phyloP scores from a whole-genome alignment of 2,797 vertebrate genomes.

The Synaphobranchus kaupii region DNA sequence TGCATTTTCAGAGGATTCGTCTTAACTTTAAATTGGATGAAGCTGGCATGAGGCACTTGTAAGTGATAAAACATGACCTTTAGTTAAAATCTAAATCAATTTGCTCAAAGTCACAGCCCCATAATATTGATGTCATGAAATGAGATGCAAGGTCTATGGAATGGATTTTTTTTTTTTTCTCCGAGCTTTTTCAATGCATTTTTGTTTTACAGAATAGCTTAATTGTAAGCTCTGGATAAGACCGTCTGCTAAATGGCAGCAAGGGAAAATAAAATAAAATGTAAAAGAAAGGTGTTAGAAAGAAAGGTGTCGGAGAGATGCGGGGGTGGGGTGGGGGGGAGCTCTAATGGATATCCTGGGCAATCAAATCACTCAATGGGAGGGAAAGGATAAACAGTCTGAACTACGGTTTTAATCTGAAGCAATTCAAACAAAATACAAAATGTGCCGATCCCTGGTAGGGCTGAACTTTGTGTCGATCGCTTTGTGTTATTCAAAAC shows the following conservation, averaged over 20 bases:
- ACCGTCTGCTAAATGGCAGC: background rate
- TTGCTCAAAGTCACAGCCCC: slow-evolving; percentile 61
- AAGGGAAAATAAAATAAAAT: background rate
- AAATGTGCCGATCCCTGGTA: background rate
- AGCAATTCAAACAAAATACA: slow-evolving; percentile 27
- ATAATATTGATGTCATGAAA: slow-evolving; percentile 58
- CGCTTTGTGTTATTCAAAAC: slow-evolving; percentile 31
- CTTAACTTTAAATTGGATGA: slow-evolving; percentile 51
- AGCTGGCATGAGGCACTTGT: slow-evolving; percentile 44
- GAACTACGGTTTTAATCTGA: slow-evolving; percentile 20
- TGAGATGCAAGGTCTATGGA: slow-evolving; percentile 32
- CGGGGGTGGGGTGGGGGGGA: background rate
- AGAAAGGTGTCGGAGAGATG: slow-evolving; percentile 31
- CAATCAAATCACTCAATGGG: slow-evolving; percentile 28
- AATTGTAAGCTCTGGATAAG: background rate
- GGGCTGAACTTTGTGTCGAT: slow-evolving; percentile 23
- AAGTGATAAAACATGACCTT: slow-evolving; percentile 70
- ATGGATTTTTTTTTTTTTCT: slow-evolving; percentile 13
- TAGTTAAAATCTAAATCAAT: slow-evolving; percentile 65
- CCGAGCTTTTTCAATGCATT: slow-evolving; percentile 36
- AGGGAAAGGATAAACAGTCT: background rate
- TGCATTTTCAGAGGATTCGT: slow-evolving; percentile 34
- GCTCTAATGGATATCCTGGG: slow-evolving; percentile 26
- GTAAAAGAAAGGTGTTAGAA: slow-evolving; percentile 11
- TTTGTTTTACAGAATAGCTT: slow-evolving; percentile 24